Conservation (phyloP, 2,888 invertebrate species). For the Thumatha senex region DNA sequence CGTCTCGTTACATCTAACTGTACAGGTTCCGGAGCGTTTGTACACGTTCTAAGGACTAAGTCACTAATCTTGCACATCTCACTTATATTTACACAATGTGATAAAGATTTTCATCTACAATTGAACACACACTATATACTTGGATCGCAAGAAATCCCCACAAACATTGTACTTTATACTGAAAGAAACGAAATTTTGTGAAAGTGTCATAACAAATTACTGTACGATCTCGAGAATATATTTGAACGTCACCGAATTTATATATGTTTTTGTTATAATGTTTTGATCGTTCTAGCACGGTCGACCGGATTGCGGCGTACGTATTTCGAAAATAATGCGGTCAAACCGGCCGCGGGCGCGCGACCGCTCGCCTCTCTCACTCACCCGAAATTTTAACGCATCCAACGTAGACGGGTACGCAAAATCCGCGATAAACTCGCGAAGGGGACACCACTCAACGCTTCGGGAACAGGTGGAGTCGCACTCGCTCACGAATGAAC, state of each 20-base stretch:
- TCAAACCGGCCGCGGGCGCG: slow-evolving; percentile 79
- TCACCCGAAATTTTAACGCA: slow-evolving; percentile 82
- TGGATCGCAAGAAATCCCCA: slow-evolving; percentile 8
- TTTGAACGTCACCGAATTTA: slow-evolving; percentile 54
- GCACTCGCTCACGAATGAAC: slow-evolving; percentile 72
- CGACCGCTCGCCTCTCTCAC: slow-evolving; percentile 75
- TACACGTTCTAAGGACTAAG: slow-evolving; percentile 7
- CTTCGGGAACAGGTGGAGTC: slow-evolving; percentile 71
- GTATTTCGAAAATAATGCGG: slow-evolving; percentile 83
- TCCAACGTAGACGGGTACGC: slow-evolving; percentile 76
- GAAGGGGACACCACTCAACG: slow-evolving; percentile 60
- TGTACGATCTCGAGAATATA: slow-evolving; percentile 42
- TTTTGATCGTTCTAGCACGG: slow-evolving; percentile 78
- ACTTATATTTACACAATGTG: slow-evolving; percentile 4
- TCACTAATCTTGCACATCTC: slow-evolving; percentile 5
- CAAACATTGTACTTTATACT: slow-evolving; percentile 19
- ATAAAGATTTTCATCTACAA: not conserved
- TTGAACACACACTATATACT: not conserved
- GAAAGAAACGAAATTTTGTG: slow-evolving; percentile 23
- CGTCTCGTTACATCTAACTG: slow-evolving; percentile 30
- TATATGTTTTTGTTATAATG: slow-evolving; percentile 76
- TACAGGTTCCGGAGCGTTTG: slow-evolving; percentile 18
- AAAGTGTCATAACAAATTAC: slow-evolving; percentile 39
- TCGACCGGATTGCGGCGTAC: slow-evolving; percentile 79
- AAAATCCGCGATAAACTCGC: slow-evolving; percentile 66